Base-by-base conservation (phyloP, 2,113 vertebrate species). In the Gorilla gorilla region DNA sequence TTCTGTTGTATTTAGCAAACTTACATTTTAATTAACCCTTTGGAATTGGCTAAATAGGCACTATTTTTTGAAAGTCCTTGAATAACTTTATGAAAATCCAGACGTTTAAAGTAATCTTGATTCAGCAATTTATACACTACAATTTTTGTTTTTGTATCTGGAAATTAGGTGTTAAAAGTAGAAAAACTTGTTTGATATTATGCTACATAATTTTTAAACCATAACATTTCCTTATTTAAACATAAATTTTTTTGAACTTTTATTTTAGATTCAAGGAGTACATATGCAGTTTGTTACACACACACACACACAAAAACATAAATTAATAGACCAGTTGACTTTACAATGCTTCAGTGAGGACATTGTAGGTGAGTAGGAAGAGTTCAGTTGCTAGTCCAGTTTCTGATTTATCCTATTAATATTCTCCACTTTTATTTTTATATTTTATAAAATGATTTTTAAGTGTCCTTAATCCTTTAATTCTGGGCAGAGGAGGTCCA, bases 401-500 rank as follows among this genome's bases (percentile, higher is more conserved):
- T 94, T 97, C 82, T 94, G 68, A 73, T 40, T 78, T 93, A 57
- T 70, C 3, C 70, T 57, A 45, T 59, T 89, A 48, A 9, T 70
- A 91, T 87, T 76, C 5, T 72, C 9, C 14, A 64, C 27, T 50
- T 94, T 80, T 45, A 59, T n/a, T 96, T 89, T 81, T 73, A 22
- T 38, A 23, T 80, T 94, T 86, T 76, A 79, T 66, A 57, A 59
- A 88, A 66, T 82, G 14, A 50, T 57, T 45, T 95, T 97, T 64
- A 82, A 87, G 7, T 89, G 8, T 61, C 89, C 14, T 52, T 95
- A 73, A 89, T 96, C 8, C 18, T 97, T 98, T 87, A 68, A 73
- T 85, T 87, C 16, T 61, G 17, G 13, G 80, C 11, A 11, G 3
- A 94, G 20, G 38, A 23, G 18, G 8, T 45, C 70, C 13, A 72